Base-by-base conservation (phyloP, 2,113 vertebrate species). In the Tetrax tetrax region DNA sequence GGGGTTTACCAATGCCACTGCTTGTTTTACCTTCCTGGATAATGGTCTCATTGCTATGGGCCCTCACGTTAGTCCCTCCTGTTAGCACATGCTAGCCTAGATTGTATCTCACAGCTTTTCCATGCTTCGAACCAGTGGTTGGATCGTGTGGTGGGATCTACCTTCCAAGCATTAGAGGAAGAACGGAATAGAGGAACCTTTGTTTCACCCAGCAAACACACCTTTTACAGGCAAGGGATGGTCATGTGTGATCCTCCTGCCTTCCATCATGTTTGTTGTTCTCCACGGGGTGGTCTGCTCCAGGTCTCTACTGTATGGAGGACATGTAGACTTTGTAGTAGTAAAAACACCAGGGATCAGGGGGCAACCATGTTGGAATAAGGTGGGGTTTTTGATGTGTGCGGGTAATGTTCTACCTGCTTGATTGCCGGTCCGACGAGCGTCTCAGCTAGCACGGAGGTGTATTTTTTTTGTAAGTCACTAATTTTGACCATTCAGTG, bases 221-320 rank as follows among this genome's bases (percentile, higher is more conserved):
- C 9, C 19, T 83, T 59, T 43, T 53, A 14, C 35, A 20, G 43
- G 6, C n/a, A 50, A 48, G 14, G 35, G 18, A 14, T 14, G 17
- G 20, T 31, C 57, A 19, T 12, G 14, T 18, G 24, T 54, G 24
- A 33, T 64, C 51, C 31, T 53, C 18, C 54, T 64, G 18, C 37
- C 18, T 59, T 57, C 48, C 18, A 7, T 41, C 2, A 0, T 38
- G 25, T 47, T 12, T 0, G 0, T 41, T 82, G 7, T 54, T 79
- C 29, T 83, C 56, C 47, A 10, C 8, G 75, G 33, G 5, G 4
- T 23, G n/a, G 6, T 47, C 43, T 85, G 35, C 57, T 77, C 59
- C 24, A 33, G 41, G 33, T 11, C 33, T 75, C 12, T 66, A 19
- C 33, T 33, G 21, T 12, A 14, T 12, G 37, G 19, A 83, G 41